Conservation (phyloP, 2,113 vertebrate genomes). For the Chauna torquata region DNA sequence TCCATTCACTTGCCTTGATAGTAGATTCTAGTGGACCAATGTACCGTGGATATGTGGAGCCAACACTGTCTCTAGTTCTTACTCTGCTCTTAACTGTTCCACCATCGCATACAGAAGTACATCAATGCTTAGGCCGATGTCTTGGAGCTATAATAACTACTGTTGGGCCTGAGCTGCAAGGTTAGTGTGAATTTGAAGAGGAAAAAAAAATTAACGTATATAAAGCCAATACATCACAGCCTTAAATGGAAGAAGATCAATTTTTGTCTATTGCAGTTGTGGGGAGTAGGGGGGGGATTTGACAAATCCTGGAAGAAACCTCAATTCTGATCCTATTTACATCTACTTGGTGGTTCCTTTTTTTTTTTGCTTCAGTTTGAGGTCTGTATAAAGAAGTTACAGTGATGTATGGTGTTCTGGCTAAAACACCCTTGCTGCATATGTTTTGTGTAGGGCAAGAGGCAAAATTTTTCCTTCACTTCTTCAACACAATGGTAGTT, state of each 20-base stretch:
- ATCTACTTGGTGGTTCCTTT: neutral
- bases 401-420: neutral
- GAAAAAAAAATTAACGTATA: neutral
- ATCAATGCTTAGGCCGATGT: slow-evolving; percentile 96
- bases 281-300: neutral
- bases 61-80: slow-evolving; percentile 94
- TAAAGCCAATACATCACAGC: neutral
- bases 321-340: neutral
- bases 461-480: neutral
- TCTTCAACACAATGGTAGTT: neutral
- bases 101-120: slow-evolving; percentile 95
- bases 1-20: slow-evolving; percentile 96
- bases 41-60: slow-evolving; percentile 98
- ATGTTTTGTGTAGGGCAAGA: neutral
- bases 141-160: slow-evolving; percentile 98
- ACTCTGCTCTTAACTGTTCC: slow-evolving; percentile 95
- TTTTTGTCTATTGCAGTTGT: neutral
- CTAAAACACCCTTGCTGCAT: neutral
- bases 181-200: slow-evolving; percentile 70
- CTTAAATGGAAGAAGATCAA: neutral
- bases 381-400: neutral
- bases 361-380: neutral
- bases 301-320: neutral
- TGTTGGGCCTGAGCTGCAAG: slow-evolving; percentile 96
- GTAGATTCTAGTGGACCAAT: slow-evolving; percentile 98